Evolutionary conservation across 1,140 invertebrate genomes (phyloP), one percentile per base, ranked within the genome.

Genomic region (Elysia chlorotica): DNA sequence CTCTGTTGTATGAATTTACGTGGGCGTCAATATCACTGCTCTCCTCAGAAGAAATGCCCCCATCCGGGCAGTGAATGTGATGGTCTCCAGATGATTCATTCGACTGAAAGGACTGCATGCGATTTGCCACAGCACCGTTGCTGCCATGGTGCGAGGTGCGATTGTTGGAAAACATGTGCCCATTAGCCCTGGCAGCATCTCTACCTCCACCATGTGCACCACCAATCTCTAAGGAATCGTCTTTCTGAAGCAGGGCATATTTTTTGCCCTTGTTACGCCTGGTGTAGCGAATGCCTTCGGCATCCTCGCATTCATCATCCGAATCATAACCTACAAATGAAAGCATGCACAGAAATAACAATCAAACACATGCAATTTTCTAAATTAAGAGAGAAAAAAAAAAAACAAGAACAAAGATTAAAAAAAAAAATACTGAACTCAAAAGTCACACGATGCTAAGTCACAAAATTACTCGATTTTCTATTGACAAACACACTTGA

Each of bases 321-420:
- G 82, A 81, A 77, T 85, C 83, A 81, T 82, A 86, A 71, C 85
- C 85, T 86, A 86, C 56, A 86, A 84, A 77, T 79, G 74, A 78
- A 82, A 82, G 71, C 81, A 84, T 81, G 82, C 81, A 80, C 57
- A 73, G 59, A 62, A 76, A 65, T 48, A n/a, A 38, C 59, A 28
- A 48, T 37, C 33, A 71, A 48, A 57, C 3, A 61, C 65, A 63
- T 62, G 33, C 25, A 61, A 25, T 48, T 33, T 38, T 65, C 56
- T 63, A 63, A 37, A 33, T 36, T 19, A 61, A 41, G 23, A 69
- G 59, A 54, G 71, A 65, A 35, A 73, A 30, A 65, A 70, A 33
- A 25, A 69, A 23, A 56, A 23, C 2, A 5, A 2, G 1, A 56
- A 73, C 30, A 65, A 56, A 72, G 53, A 4, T 33, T 66, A 53